These are phyloP conservation scores for Buphagus erythrorhynchus DNA, from an alignment of 2,797 vertebrate species.

Conservation along the genomic window DNA sequence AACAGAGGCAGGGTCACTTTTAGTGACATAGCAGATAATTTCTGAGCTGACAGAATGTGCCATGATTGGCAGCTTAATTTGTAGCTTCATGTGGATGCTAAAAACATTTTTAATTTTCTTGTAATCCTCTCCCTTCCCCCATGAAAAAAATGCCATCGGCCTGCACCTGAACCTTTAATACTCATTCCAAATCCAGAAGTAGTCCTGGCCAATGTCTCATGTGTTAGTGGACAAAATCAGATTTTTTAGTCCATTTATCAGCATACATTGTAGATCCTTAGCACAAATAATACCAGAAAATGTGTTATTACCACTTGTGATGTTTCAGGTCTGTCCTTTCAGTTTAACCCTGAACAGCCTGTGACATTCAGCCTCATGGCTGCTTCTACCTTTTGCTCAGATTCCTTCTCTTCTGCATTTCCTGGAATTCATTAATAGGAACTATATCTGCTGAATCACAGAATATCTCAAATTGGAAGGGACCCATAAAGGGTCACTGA, in stretches of 20 bases:
- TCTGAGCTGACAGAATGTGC: not conserved
- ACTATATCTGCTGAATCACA: not conserved
- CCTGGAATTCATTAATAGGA: not conserved
- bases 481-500: not conserved
- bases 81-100: not conserved
- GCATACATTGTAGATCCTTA: not conserved
- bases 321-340: not conserved
- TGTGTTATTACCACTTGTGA: too few species aligned
- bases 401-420: not conserved
- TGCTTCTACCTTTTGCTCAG: not conserved
- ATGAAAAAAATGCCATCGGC: rapidly evolving
- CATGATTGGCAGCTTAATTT: not conserved
- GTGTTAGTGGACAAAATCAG: not conserved
- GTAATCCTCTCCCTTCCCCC: rapidly evolving
- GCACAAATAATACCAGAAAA: not conserved
- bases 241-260: not conserved
- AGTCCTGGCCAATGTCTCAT: too few species aligned
- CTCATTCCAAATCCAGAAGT: not conserved
- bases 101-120: not conserved
- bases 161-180: not conserved
- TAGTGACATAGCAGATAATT: not conserved
- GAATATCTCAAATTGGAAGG: not conserved
- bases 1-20: not conserved
- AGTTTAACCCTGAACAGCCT: not conserved
- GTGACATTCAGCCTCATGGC: not conserved